Conservation (phyloP, 1,140 invertebrate genomes). For the Fopius arisanus region DNA sequence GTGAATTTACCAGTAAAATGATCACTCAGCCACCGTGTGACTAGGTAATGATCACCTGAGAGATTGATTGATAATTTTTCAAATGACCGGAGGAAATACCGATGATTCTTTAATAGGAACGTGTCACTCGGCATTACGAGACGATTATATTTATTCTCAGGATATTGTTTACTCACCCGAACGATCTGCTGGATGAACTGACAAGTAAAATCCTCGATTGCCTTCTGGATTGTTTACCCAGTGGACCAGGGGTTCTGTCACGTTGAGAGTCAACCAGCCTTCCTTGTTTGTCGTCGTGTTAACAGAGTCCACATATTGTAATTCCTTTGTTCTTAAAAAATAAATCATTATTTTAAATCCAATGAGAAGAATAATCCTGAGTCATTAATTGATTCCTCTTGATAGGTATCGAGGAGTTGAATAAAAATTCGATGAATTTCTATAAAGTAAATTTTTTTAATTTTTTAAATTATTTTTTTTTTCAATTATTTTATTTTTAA, state of each 20-base stretch:
- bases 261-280: slow-evolving; percentile 83
- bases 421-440: too few relatives aligned
- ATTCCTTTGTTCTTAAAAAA: slow-evolving; percentile 66
- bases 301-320: slow-evolving; percentile 72
- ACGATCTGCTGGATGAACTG: slow-evolving; percentile 75
- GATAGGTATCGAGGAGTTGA: too few relatives aligned
- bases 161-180: slow-evolving; percentile 64
- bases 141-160: not conserved
- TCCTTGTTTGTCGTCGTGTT: slow-evolving; percentile 71
- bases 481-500: too few relatives aligned
- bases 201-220: slow-evolving; percentile 92
- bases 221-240: slow-evolving; percentile 81
- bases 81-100: slow-evolving; percentile 20
- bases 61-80: slow-evolving; percentile 14
- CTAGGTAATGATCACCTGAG: not conserved
- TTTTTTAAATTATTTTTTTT: too few relatives aligned
- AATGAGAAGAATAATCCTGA: not conserved
- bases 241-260: slow-evolving; percentile 75
- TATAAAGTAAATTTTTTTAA: too few relatives aligned
- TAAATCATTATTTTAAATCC: not conserved
- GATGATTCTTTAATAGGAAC: slow-evolving; percentile 18
- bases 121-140: not conserved
- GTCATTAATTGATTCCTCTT: too few relatives aligned
- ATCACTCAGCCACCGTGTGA: not conserved
- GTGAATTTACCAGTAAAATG: not conserved